Evolutionary conservation across 2,797 vertebrate genomes (phyloP).

Genomic region (Austrolebias charrua): DNA sequence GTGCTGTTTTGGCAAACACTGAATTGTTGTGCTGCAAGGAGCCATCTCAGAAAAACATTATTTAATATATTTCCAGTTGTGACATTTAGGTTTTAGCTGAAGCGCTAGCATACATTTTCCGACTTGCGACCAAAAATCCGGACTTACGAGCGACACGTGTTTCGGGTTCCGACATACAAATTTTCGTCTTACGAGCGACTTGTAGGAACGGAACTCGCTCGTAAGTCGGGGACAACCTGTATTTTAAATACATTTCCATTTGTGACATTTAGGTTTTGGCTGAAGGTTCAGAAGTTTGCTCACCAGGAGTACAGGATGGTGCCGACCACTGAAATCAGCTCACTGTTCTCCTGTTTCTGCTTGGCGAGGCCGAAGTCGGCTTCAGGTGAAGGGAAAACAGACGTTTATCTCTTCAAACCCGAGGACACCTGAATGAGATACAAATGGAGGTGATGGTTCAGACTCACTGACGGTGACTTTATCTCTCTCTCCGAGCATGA

Average conservation of each 20-base stretch:
- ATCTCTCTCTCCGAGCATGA: slow-evolving; percentile 89
- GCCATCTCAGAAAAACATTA: neutral
- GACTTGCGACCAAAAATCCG: no score
- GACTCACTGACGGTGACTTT: slow-evolving; percentile 90
- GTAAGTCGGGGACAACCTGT: no score
- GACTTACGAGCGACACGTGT: no score
- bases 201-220: no score
- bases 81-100: neutral
- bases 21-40: no score
- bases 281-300: slow-evolving; percentile 38
- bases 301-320: slow-evolving; percentile 92
- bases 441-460: neutral
- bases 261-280: neutral
- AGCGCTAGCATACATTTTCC: no score
- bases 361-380: slow-evolving; percentile 93
- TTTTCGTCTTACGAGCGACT: no score
- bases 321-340: slow-evolving; percentile 88
- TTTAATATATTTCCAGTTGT: no score
- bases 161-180: no score
- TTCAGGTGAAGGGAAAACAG: slow-evolving; percentile 53
- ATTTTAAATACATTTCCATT: no score
- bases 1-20: no score
- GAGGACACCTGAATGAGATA: neutral
- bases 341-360: slow-evolving; percentile 91
- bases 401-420: neutral